phyloP scores from a whole-genome alignment of 2,888 invertebrate genomes.

The Cyaniris semiargus region DNA sequence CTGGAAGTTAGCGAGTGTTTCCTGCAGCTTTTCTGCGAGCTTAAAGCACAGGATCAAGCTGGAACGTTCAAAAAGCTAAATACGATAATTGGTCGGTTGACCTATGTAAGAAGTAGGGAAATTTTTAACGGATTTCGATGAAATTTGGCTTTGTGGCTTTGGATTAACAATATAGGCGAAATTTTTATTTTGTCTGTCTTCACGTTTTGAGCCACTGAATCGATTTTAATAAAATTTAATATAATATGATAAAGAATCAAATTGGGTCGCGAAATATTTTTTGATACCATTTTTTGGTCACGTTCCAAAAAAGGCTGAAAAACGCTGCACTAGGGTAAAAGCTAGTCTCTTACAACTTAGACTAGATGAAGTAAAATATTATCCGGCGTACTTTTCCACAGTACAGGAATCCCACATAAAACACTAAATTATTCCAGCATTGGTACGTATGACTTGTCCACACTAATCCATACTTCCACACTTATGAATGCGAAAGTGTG shows the following conservation, averaged over 20 bases:
- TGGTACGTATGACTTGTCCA: too few relatives aligned
- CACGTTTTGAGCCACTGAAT: too few relatives aligned
- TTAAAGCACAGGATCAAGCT: neutral
- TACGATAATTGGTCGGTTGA: neutral
- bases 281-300: neutral
- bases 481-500: too few relatives aligned
- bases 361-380: neutral
- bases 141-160: too few relatives aligned
- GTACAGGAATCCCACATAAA: neutral
- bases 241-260: too few relatives aligned
- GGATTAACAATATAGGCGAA: too few relatives aligned
- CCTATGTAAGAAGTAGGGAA: too few relatives aligned
- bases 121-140: too few relatives aligned
- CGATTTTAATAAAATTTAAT: too few relatives aligned
- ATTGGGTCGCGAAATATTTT: neutral
- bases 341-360: neutral
- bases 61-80: neutral
- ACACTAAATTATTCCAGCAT: conserved; percentile 10
- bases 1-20: conserved; percentile 21
- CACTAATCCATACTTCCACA: too few relatives aligned
- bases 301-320: too few relatives aligned
- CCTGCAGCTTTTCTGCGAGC: neutral
- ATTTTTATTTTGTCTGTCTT: too few relatives aligned
- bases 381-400: neutral
- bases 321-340: neutral